Conservation (phyloP, 2,888 invertebrate species). For the Eristalis tenax region DNA sequence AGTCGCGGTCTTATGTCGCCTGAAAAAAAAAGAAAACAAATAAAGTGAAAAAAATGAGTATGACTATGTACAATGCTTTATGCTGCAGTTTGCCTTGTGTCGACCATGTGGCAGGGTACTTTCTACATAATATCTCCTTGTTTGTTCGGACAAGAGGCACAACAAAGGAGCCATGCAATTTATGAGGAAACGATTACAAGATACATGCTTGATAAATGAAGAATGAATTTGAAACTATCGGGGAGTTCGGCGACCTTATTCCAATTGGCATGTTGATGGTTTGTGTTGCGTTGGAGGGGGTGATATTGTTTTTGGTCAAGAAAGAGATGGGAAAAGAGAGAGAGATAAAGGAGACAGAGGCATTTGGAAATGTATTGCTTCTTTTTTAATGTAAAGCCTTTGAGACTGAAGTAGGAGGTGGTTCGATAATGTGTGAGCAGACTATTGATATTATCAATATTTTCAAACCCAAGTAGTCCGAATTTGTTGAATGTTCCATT, state of each 20-base stretch:
- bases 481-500: no score
- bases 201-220: neutral
- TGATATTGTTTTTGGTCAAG: neutral
- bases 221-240: neutral
- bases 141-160: neutral
- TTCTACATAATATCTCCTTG: neutral
- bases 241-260: neutral
- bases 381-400: neutral
- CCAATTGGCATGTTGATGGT: neutral
- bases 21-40: neutral
- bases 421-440: no score
- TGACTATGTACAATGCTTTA: neutral
- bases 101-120: neutral
- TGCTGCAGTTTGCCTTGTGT: neutral
- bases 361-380: neutral
- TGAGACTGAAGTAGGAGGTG: neutral
- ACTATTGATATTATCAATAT: no score
- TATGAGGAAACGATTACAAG: neutral
- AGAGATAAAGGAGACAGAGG: neutral
- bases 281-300: neutral
- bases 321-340: no score
- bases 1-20: neutral
- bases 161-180: neutral
- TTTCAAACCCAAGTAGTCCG: no score
- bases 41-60: neutral